Evolutionary conservation across 2,888 invertebrate genomes (phyloP).

Genomic region (Pedicia rivosa): DNA sequence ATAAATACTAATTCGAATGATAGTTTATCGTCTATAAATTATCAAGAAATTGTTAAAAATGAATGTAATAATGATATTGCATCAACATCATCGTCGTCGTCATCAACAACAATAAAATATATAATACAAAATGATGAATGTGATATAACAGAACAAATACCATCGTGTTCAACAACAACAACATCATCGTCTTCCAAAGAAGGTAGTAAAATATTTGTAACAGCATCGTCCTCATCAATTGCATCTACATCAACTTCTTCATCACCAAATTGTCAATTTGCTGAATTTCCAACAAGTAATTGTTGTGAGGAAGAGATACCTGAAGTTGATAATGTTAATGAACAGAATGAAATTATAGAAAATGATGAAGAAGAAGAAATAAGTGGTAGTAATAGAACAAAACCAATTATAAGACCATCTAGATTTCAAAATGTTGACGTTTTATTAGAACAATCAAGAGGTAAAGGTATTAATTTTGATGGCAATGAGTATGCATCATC

Average conservation of each 20-base stretch:
- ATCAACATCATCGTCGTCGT: not conserved
- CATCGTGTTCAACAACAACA: not conserved
- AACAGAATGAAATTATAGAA: conserved; percentile 2
- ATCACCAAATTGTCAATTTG: conserved; percentile 5
- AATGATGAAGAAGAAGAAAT: conserved; percentile 2
- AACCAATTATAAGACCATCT: too few species aligned
- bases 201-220: conserved; percentile 1
- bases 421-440: too few species aligned
- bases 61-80: conserved; percentile 10
- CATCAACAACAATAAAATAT: not conserved
- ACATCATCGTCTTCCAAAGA: conserved; percentile 3
- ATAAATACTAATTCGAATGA: conserved; percentile 28
- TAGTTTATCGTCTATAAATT: conserved; percentile 15
- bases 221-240: not conserved
- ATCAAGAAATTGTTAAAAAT: not conserved
- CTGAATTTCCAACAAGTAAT: not conserved
- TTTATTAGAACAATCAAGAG: too few species aligned
- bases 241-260: conserved; percentile 3
- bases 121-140: not conserved
- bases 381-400: too few species aligned
- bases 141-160: not conserved
- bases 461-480: conserved; percentile 2
- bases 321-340: conserved; percentile 1
- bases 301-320: not conserved
- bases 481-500: conserved; percentile 2